Percentiles rank a stretch among this genome's conserved stretches.
These are phyloP conservation scores for Pollimyrus isidori DNA, from an alignment of 2,113 vertebrate species.

Conservation along the genomic window DNA sequence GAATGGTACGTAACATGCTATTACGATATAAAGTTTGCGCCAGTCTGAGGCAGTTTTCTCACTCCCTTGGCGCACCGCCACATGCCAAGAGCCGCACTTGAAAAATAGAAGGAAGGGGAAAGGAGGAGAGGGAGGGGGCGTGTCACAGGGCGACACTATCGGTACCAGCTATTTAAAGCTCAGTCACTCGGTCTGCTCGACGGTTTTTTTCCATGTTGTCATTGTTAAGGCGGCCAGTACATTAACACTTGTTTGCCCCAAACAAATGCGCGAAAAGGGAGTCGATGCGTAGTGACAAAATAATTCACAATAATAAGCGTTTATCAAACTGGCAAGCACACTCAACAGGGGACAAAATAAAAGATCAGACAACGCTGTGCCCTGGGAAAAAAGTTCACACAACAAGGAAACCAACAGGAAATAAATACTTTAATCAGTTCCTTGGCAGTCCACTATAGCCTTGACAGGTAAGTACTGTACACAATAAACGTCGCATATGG, in stretches of 20 bases:
- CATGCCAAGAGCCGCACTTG: not conserved
- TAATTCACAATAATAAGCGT: not conserved
- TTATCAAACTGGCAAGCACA: not conserved
- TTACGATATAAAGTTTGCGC: not conserved
- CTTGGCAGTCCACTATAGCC: not conserved
- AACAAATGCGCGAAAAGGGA: not conserved
- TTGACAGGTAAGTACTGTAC: not conserved
- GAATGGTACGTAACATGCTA: not conserved
- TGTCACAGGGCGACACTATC: not conserved
- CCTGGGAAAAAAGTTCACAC: not conserved
- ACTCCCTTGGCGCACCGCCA: not conserved
- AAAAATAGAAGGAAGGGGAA: not conserved
- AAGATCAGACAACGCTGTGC: not conserved
- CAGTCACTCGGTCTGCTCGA: conserved; percentile 21
- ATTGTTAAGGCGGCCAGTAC: not conserved
- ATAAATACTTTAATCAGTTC: not conserved
- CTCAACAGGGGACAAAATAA: not conserved
- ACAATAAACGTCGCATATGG: not conserved
- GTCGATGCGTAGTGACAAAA: not conserved
- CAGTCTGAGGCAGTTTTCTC: not conserved
- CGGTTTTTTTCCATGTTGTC: conserved; percentile 28
- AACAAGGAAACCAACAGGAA: conserved; percentile 17
- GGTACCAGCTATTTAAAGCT: conserved; percentile 22
- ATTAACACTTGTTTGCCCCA: not conserved
- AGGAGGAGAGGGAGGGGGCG: not conserved